These are phyloP conservation scores for Papilio helenus DNA, from an alignment of 1,140 invertebrate species.

Conservation along the genomic window DNA sequence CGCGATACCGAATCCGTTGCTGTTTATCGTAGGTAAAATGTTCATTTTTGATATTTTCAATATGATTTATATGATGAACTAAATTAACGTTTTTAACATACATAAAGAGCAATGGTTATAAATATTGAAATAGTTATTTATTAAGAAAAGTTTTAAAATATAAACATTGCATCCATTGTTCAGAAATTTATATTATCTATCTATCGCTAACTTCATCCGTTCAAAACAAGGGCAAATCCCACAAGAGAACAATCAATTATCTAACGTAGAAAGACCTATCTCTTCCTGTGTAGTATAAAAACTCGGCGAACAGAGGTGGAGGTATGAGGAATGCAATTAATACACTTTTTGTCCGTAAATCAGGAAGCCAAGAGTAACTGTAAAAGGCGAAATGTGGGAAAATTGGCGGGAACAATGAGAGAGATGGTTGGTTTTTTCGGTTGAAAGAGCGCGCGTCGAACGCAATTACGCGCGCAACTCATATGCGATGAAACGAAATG, in stretches of 20 bases:
- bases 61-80: background rate
- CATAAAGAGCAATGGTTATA: no score
- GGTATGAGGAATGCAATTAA: constrained; percentile 74
- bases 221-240: constrained; percentile 50
- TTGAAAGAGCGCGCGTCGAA: constrained; percentile 77
- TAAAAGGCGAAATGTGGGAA: constrained; percentile 80
- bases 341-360: constrained; percentile 71
- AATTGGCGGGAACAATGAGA: constrained; percentile 71
- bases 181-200: constrained; percentile 15
- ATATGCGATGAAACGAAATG: constrained; percentile 66
- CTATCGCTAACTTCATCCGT: background rate
- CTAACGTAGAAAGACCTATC: constrained; percentile 58
- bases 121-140: no score
- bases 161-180: background rate
- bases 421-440: constrained; percentile 76
- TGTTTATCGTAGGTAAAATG: constrained; percentile 21
- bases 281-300: constrained; percentile 65
- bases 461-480: constrained; percentile 71
- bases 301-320: constrained; percentile 49
- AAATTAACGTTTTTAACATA: background rate
- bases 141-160: no score
- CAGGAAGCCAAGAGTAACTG: constrained; percentile 76
- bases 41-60: background rate
- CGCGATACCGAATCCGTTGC: constrained; percentile 53
- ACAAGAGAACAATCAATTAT: constrained; percentile 57